phyloP scores from a whole-genome alignment of 2,797 vertebrate species.

The Rhadinocentrus ornatus region DNA sequence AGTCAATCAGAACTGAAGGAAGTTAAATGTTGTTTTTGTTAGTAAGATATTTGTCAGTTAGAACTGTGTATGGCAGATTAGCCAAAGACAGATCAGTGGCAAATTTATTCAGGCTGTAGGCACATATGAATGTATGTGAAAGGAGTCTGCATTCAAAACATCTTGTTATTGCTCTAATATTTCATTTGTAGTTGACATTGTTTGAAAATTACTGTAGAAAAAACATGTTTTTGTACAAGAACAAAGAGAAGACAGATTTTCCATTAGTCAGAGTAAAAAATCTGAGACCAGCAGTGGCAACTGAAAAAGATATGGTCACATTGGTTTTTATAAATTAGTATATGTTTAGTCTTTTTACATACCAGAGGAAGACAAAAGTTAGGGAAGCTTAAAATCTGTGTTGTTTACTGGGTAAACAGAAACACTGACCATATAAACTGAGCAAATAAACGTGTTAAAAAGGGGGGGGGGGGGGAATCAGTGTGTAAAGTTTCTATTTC shows the following conservation, averaged over 20 bases:
- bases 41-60: neutral
- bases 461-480: too few relatives aligned
- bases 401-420: too few relatives aligned
- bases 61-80: neutral
- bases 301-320: too few relatives aligned
- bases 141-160: constrained; percentile 19
- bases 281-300: too few relatives aligned
- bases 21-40: constrained; percentile 1
- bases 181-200: constrained; percentile 9
- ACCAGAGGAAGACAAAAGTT: too few relatives aligned
- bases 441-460: neutral
- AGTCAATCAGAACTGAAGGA: neutral
- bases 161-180: constrained; percentile 10
- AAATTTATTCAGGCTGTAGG: neutral
- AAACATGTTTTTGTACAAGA: neutral
- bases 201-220: neutral
- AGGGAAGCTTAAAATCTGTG: too few relatives aligned
- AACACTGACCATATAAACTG: too few relatives aligned
- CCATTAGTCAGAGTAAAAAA: too few relatives aligned
- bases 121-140: neutral
- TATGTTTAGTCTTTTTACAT: too few relatives aligned
- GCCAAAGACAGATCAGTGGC: neutral
- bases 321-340: too few relatives aligned
- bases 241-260: neutral
- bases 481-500: constrained; percentile 1